phyloP scores from a whole-genome alignment of 2,888 invertebrate species.

The Thalpophila matura region DNA sequence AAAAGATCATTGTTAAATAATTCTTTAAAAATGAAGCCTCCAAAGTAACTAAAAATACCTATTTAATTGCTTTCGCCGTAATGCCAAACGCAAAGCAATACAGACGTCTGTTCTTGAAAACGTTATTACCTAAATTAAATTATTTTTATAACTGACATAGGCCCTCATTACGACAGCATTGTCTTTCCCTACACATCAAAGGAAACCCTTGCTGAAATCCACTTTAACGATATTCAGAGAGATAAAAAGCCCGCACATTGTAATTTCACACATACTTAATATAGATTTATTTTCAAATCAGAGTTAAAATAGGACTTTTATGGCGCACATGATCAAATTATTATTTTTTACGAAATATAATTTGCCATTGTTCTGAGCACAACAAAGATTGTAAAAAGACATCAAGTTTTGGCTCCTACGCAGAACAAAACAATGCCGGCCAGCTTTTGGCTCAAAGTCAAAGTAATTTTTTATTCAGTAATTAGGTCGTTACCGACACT shows the following conservation, averaged over 20 bases:
- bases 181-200: constrained; percentile 27
- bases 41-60: no score
- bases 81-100: neutral
- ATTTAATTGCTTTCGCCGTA: no score
- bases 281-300: constrained; percentile 18
- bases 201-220: constrained; percentile 25
- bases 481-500: constrained; percentile 52
- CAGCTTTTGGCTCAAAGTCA: constrained; percentile 35
- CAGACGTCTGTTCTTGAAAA: neutral
- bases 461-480: constrained; percentile 51
- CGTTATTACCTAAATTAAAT: constrained; percentile 2
- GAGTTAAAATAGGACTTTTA: constrained; percentile 21
- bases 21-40: no score
- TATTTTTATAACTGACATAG: constrained; percentile 13
- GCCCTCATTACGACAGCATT: constrained; percentile 22
- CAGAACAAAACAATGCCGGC: constrained; percentile 33
- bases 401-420: constrained; percentile 11
- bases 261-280: constrained; percentile 18
- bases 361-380: constrained; percentile 17
- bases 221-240: constrained; percentile 28
- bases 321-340: constrained; percentile 8
- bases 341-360: constrained; percentile 1
- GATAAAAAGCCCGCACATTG: constrained; percentile 31
- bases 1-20: no score
- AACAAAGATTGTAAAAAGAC: constrained; percentile 33